Conservation (phyloP, 2,888 invertebrate genomes). For the Coenonympha arcania region DNA sequence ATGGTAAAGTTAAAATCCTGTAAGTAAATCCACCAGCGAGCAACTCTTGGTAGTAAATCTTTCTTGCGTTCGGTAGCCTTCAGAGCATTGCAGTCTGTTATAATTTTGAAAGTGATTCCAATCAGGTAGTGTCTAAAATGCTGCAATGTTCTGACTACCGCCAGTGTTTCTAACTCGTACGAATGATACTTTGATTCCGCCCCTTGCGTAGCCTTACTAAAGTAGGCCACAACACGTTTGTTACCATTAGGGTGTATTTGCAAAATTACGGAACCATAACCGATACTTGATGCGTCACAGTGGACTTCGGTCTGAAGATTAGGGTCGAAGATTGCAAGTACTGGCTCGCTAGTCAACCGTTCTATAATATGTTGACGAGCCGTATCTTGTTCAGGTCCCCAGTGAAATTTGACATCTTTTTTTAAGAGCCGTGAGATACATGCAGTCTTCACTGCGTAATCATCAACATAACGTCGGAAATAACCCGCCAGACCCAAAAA, state of each 20-base stretch:
- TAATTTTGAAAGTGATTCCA: background rate
- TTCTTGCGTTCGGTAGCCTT: slow-evolving; percentile 32
- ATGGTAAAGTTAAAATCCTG: slow-evolving; percentile 30
- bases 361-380: slow-evolving; percentile 19
- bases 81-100: slow-evolving; percentile 35
- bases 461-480: slow-evolving; percentile 24
- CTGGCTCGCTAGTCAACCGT: slow-evolving; percentile 18
- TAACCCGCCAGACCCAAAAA: slow-evolving; percentile 26
- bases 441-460: slow-evolving; percentile 9
- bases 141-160: slow-evolving; percentile 27
- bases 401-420: slow-evolving; percentile 18
- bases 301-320: slow-evolving; percentile 20
- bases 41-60: slow-evolving; percentile 34
- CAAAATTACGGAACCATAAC: slow-evolving; percentile 11
- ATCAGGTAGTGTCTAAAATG: slow-evolving; percentile 14
- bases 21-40: slow-evolving; percentile 30
- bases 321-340: slow-evolving; percentile 24
- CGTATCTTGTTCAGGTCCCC: slow-evolving; percentile 17
- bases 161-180: slow-evolving; percentile 28
- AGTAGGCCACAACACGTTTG: slow-evolving; percentile 16
- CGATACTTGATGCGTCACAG: slow-evolving; percentile 21
- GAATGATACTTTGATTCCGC: slow-evolving; percentile 26
- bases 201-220: slow-evolving; percentile 16
- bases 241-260: background rate
- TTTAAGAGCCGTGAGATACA: slow-evolving; percentile 15